Percentiles rank a stretch among this genome's conserved stretches.
These are phyloP conservation scores for Phlogophora meticulosa DNA, from an alignment of 2,888 invertebrate species.

Conservation along the genomic window DNA sequence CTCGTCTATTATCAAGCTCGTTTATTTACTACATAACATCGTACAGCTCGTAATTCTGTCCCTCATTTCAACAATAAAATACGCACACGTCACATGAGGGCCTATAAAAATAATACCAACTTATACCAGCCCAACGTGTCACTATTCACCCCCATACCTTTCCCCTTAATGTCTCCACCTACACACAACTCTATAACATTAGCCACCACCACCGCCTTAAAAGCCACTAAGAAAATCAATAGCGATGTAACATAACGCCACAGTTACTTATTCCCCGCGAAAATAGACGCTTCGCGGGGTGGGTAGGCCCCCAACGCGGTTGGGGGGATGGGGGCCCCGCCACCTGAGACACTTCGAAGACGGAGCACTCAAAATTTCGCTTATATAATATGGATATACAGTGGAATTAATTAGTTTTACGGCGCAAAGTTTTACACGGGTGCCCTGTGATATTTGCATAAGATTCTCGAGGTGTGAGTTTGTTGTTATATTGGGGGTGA, in stretches of 20 bases:
- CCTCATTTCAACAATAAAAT: neutral
- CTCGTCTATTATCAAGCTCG: no score
- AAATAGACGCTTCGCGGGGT: slow-evolving; percentile 75
- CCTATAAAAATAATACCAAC: neutral
- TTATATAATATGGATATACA: slow-evolving; percentile 73
- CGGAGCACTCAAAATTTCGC: slow-evolving; percentile 82
- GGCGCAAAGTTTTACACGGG: slow-evolving; percentile 71
- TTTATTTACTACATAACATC: no score
- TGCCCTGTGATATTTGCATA: slow-evolving; percentile 63
- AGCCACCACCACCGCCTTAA: slow-evolving; percentile 49
- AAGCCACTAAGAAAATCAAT: slow-evolving; percentile 69
- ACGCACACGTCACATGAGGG: no score
- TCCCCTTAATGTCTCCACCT: neutral
- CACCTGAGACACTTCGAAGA: slow-evolving; percentile 82
- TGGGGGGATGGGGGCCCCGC: slow-evolving; percentile 52
- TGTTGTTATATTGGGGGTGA: slow-evolving; percentile 37
- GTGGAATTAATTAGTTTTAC: slow-evolving; percentile 78
- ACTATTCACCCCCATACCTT: neutral
- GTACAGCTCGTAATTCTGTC: no score
- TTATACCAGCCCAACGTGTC: neutral
- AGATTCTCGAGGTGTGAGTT: slow-evolving; percentile 58
- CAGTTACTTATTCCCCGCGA: slow-evolving; percentile 79
- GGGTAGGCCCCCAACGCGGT: slow-evolving; percentile 36
- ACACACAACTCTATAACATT: slow-evolving; percentile 7
- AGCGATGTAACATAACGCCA: slow-evolving; percentile 63